phyloP scores from a whole-genome alignment of 2,888 invertebrate species.

The Mesorhabditis belari region DNA sequence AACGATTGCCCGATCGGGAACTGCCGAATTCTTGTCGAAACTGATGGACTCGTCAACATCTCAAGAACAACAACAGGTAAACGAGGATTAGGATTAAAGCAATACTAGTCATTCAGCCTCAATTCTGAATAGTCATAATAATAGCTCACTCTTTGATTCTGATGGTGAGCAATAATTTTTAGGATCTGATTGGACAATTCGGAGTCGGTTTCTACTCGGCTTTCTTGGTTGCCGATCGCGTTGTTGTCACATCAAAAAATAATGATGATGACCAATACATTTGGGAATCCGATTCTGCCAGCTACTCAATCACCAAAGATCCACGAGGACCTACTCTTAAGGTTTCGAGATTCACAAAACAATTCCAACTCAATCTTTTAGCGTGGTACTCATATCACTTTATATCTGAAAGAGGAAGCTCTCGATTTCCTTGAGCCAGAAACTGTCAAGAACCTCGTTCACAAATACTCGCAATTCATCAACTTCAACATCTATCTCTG shows the following conservation, averaged over 20 bases:
- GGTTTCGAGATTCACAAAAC: background rate
- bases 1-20: slow-evolving; percentile 71
- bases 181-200: slow-evolving; percentile 89
- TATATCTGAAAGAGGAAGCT: slow-evolving; percentile 93
- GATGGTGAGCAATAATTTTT: background rate
- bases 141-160: background rate
- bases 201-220: slow-evolving; percentile 99
- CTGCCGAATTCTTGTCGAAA: slow-evolving; percentile 51
- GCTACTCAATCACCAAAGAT: slow-evolving; percentile 83
- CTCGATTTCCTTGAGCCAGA: slow-evolving; percentile 87
- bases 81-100: background rate
- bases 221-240: slow-evolving; percentile 89
- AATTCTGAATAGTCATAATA: too few relatives aligned
- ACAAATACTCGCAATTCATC: slow-evolving; percentile 96
- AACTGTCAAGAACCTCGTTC: slow-evolving; percentile 80
- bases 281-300: slow-evolving; percentile 91
- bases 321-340: slow-evolving; percentile 80
- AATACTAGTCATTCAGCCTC: too few relatives aligned
- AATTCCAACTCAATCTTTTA: background rate
- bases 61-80: slow-evolving; percentile 46
- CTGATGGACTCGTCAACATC: slow-evolving; percentile 44
- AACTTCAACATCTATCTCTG: slow-evolving; percentile 92
- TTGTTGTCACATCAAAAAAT: slow-evolving; percentile 89
- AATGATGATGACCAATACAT: slow-evolving; percentile 88
- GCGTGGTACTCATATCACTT: slow-evolving; percentile 72